These are phyloP conservation scores for Benitochromis conjunctus DNA, from an alignment of 2,113 vertebrate species.

Conservation along the genomic window DNA sequence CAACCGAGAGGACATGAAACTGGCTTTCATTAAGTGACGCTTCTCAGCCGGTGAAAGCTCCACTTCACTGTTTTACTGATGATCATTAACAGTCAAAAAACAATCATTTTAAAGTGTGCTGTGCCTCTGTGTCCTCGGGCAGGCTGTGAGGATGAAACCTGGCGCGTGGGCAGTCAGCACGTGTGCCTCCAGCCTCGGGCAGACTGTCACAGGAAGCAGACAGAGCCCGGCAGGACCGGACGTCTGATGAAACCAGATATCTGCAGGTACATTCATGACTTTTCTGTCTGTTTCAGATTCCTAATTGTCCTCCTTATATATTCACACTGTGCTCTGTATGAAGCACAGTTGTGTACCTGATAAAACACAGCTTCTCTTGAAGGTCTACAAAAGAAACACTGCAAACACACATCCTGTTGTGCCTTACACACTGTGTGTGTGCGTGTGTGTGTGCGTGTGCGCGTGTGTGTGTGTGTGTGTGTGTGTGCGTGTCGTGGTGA, in stretches of 20 bases:
- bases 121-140: not conserved
- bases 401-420: not conserved
- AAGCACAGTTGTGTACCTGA: not conserved
- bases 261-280: not conserved
- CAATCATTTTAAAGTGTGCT: not conserved
- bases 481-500: not conserved
- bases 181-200: not conserved
- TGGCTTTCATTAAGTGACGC: not conserved
- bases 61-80: not conserved
- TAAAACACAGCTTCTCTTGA: not conserved
- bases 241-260: not conserved
- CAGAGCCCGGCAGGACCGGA: not conserved
- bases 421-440: too few species aligned
- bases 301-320: too few species aligned
- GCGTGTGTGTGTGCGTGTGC: not conserved
- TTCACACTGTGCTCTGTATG: not conserved
- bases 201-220: not conserved
- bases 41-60: not conserved
- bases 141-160: too few species aligned
- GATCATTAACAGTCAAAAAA: not conserved
- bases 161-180: too few species aligned
- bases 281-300: not conserved
- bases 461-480: not conserved
- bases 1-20: not conserved
- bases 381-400: not conserved